phyloP scores from a whole-genome alignment of 2,888 invertebrate genomes.

The Stratiomys singularior region DNA sequence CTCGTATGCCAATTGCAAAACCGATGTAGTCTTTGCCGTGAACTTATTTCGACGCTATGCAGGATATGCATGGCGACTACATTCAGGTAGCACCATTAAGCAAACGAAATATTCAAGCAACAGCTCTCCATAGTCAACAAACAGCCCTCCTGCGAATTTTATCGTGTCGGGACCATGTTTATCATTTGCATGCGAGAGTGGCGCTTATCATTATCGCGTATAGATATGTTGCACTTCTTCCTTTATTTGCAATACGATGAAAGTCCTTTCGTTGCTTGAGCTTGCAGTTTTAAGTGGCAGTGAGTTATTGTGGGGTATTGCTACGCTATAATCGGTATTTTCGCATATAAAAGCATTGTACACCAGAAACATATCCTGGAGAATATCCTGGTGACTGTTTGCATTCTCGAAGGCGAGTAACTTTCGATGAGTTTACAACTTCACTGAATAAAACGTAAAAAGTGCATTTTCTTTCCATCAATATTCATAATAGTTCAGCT shows the following conservation, averaged over 20 bases:
- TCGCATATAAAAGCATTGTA: too few relatives aligned
- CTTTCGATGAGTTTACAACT: too few relatives aligned
- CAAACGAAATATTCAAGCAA: background rate
- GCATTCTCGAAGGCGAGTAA: too few relatives aligned
- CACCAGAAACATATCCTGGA: too few relatives aligned
- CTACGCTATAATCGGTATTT: too few relatives aligned
- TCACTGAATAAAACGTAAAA: too few relatives aligned
- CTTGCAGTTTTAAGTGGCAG: background rate
- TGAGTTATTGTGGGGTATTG: too few relatives aligned
- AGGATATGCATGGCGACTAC: background rate
- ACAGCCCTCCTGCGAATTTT: conserved; percentile 32
- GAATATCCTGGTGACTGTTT: too few relatives aligned
- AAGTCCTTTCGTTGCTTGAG: background rate
- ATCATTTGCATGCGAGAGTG: conserved; percentile 28
- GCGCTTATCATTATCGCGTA: conserved; percentile 22
- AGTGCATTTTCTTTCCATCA: too few relatives aligned
- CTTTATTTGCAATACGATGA: background rate
- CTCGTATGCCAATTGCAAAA: background rate
- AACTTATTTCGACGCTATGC: background rate
- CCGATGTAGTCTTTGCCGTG: background rate
- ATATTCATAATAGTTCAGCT: too few relatives aligned
- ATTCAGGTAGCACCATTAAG: background rate
- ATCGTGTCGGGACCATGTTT: conserved; percentile 30
- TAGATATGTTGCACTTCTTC: background rate
- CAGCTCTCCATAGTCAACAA: conserved; percentile 22